Evolutionary conservation across 2,113 vertebrate genomes (phyloP), one percentile per base, ranked within the genome.

Genomic region (Orcinus orca): DNA sequence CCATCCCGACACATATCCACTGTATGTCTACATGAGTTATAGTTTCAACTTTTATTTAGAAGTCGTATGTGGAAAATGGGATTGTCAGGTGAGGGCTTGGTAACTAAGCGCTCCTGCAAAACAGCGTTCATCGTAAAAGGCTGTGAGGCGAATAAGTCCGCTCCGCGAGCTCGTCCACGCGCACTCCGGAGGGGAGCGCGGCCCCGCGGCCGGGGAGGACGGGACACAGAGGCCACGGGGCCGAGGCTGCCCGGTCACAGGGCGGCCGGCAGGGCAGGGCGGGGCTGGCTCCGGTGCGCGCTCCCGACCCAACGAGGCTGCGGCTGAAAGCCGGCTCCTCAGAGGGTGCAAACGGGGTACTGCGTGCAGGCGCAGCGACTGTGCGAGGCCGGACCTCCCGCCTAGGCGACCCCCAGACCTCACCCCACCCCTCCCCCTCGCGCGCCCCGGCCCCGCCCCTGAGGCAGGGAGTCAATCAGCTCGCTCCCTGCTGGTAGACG

Each of bases 51-150:
- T 29, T 53, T 15, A 53, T 83, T 58, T 38, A 36, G 44, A 86
- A 53, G 47, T 20, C 23, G 0, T 36, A 5, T 11, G 58, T 79
- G 70, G 81, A 53, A 70, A 70, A 60, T 8, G 38, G 60, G 23
- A 9, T 63, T 31, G 80, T 62, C 98, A 84, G 96, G 99, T 98
- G 98, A 94, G 98, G 98, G 7, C 13, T 74, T n/a, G 20, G 62
- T n/a, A 36, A 33, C 63, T 10, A 44, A 53, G 38, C 3, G 62
- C 58, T 65, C 67, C n/a, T 26, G 80, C 41, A 58, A 79, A 73
- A 58, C 2, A 8, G 33, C 11, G 41, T 33, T 55, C 36, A 20
- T 11, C 12, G 33, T 36, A 5, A 60, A 53, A 81, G 77, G 29
- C 1, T 10, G 41, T 13, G 10, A 38, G 50, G 82, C n/a, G 25